These are phyloP conservation scores for Cynodonichthys magdalenae DNA, from an alignment of 2,797 vertebrate species.

Conservation along the genomic window DNA sequence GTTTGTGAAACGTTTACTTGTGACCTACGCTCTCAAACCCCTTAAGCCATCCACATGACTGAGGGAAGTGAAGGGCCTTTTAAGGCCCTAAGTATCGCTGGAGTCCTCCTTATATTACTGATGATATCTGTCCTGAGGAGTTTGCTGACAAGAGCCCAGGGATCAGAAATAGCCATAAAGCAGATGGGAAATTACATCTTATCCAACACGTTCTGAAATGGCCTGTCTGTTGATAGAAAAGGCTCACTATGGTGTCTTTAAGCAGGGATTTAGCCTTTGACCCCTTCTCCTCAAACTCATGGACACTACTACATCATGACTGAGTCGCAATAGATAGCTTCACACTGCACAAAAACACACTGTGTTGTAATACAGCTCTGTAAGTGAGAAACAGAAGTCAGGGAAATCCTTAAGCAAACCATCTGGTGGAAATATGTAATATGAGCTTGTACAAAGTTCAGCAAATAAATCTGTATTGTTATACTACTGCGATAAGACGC, in stretches of 20 bases:
- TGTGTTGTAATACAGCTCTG: slow-evolving; percentile 40
- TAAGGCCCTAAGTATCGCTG: slow-evolving; percentile 80
- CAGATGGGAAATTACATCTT: slow-evolving; percentile 86
- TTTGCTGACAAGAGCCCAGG: slow-evolving; percentile 83
- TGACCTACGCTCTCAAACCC: slow-evolving; percentile 79
- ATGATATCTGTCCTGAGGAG: slow-evolving; percentile 83
- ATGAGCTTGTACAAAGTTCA: slow-evolving; percentile 40
- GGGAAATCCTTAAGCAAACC: slow-evolving; percentile 62
- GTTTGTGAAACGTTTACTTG: slow-evolving; percentile 83
- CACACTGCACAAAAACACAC: slow-evolving; percentile 41
- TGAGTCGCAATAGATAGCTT: slow-evolving; percentile 70
- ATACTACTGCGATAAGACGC: slow-evolving; percentile 46
- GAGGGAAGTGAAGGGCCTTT: slow-evolving; percentile 79
- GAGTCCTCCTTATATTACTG: slow-evolving; percentile 85
- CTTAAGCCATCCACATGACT: slow-evolving; percentile 79
- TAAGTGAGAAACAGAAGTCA: slow-evolving; percentile 49
- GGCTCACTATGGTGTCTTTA: slow-evolving; percentile 81
- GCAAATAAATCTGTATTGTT: slow-evolving; percentile 52
- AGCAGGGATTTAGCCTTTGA: slow-evolving; percentile 83
- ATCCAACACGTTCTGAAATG: slow-evolving; percentile 80
- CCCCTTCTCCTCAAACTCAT: slow-evolving; percentile 64
- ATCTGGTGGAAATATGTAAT: slow-evolving; percentile 54
- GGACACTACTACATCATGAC: slow-evolving; percentile 77
- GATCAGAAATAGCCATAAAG: slow-evolving; percentile 86
- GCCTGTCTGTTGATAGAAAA: slow-evolving; percentile 83